Evolutionary conservation across 2,797 vertebrate genomes (phyloP).

Genomic region (Melanotaenia parkinsoni): DNA sequence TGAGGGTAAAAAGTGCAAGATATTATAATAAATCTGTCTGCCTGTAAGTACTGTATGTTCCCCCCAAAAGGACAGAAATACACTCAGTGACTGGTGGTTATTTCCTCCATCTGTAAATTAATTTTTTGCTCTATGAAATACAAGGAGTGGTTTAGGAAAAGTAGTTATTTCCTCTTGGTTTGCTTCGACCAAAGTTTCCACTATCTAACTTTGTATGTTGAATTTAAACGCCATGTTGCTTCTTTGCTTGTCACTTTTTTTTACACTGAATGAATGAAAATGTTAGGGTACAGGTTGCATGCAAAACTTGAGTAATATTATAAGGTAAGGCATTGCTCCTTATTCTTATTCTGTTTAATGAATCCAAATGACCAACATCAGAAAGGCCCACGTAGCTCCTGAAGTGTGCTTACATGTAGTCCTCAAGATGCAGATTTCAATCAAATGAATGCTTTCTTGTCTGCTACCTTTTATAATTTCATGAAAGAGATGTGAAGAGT

Average conservation of each 20-base stretch:
- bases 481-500: background rate
- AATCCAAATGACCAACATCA: background rate
- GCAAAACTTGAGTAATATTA: background rate
- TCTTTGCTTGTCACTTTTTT: background rate
- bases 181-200: background rate
- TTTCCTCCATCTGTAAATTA: background rate
- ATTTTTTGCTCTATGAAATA: slow-evolving; percentile 1
- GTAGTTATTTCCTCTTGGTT: background rate
- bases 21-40: background rate
- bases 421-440: background rate
- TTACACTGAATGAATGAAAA: background rate
- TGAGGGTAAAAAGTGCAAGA: background rate
- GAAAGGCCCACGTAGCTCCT: background rate
- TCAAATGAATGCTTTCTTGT: background rate
- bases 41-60: background rate
- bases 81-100: background rate
- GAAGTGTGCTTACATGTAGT: background rate
- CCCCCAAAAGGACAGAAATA: background rate
- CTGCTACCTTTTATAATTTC: background rate
- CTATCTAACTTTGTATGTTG: background rate
- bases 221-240: background rate
- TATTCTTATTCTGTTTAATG: background rate
- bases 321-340: background rate
- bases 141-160: no score
- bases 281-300: background rate